Conservation (phyloP, 2,797 vertebrate genomes). For the Neoniphon sammara region DNA sequence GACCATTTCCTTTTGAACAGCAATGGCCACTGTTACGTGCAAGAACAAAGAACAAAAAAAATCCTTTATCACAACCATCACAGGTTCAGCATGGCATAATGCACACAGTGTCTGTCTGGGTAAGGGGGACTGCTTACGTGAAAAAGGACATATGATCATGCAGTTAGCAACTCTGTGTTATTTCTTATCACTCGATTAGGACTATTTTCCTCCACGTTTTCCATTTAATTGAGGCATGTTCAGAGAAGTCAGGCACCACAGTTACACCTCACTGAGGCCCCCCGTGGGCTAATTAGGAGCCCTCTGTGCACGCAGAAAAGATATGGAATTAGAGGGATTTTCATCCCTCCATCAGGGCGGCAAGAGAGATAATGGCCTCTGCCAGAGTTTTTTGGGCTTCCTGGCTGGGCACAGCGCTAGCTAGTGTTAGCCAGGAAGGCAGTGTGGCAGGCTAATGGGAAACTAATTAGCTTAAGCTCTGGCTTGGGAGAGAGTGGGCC, state of each 20-base stretch:
- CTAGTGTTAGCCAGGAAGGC: conserved; percentile 67
- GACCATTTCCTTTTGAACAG: conserved; percentile 12
- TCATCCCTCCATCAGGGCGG: conserved; percentile 63
- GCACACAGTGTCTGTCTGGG: not conserved
- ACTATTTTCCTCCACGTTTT: conserved; percentile 33
- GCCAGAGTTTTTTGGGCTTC: conserved; percentile 64
- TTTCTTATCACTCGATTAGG: conserved; percentile 39
- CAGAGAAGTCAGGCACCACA: conserved; percentile 36
- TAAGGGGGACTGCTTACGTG: not conserved
- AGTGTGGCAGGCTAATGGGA: conserved; percentile 75
- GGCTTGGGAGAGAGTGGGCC: conserved; percentile 64
- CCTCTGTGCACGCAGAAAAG: conserved; percentile 45
- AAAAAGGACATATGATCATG: conserved; percentile 9
- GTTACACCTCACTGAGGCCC: conserved; percentile 56
- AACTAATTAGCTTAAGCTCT: conserved; percentile 80
- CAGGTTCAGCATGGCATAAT: conserved; percentile 4
- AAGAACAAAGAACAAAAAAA: conserved; percentile 7
- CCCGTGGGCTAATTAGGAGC: conserved; percentile 62
- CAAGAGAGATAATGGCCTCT: conserved; percentile 67
- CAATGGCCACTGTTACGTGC: not conserved
- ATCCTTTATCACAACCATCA: not conserved
- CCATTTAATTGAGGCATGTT: conserved; percentile 52
- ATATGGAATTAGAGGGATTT: conserved; percentile 72
- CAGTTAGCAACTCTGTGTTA: conserved; percentile 7
- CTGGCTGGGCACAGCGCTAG: conserved; percentile 56